Base-by-base conservation (phyloP, 2,113 vertebrate genomes). In the Pseudorasbora parva region DNA sequence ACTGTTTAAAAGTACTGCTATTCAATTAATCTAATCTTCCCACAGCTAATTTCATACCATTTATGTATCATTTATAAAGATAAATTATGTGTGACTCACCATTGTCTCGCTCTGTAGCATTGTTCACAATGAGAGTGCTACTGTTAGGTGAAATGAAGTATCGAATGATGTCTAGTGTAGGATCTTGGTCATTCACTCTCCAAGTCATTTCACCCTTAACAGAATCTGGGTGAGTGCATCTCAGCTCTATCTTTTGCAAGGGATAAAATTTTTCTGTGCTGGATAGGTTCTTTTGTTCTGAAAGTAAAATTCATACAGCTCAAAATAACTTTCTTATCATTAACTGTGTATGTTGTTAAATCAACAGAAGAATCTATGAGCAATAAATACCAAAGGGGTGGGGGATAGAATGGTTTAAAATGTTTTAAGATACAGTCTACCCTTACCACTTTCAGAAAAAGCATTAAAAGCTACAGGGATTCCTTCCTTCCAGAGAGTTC, bases 51-150 rank as follows among this genome's bases (percentile, higher is more conserved):
- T n/a, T n/a, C n/a, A n/a, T 37, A 5, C 5, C 33, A 37, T 37
- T 37, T 4, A 37, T 43, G 17, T 60, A 41, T 4, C 17, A 51
- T 45, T 41, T 8, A 57, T 27, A 14, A 62, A 23, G 8, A 79
- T 37, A 14, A 62, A 23, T 47, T 21, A 2, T 49, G 12, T 19
- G 21, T 37, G 23, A 87, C 92, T 90, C 60, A 94, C 93, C 93
- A 1, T 0, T 66, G 78, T 93, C 89, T 1, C 41, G 25, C 47
- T 17, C 11, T 25, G 84, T 86, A 2, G 87, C 60, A 0, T 81
- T 83, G 0, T 3, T 69, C 10, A 93, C 3, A 49, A 0, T 84
- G 10, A 93, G 86, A 0, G 0, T 12, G 7, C 82, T 91, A 5
- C 0, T 15, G 0, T 0, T 2, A 17, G 0, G 8, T 10, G 5